phyloP scores from a whole-genome alignment of 2,113 vertebrate genomes.

The Symphodus melops region DNA sequence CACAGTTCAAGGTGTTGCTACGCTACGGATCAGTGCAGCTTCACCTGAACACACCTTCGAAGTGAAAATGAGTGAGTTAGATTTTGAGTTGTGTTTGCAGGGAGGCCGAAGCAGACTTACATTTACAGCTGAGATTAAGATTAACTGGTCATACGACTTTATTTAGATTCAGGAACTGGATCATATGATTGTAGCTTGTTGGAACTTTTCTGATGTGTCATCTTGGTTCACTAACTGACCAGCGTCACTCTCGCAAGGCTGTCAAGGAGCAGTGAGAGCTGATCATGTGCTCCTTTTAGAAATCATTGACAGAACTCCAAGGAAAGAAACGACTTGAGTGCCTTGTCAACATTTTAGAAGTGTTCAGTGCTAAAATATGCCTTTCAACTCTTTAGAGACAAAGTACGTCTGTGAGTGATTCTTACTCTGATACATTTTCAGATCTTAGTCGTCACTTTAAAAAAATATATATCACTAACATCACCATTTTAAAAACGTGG shows the following conservation, averaged over 20 bases:
- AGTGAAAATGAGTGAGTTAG: neutral
- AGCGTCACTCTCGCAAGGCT: neutral
- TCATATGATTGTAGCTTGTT: slow-evolving; percentile 6
- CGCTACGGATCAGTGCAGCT: neutral
- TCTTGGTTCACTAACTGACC: neutral
- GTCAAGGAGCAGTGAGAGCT: neutral
- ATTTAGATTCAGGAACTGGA: slow-evolving; percentile 32
- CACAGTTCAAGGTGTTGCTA: neutral
- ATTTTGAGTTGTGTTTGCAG: neutral
- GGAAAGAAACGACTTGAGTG: slow-evolving; percentile 1
- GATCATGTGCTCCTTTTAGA: slow-evolving; percentile 23
- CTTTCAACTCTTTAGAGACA: neutral
- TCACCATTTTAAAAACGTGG: neutral
- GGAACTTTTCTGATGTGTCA: neutral
- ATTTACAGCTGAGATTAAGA: neutral
- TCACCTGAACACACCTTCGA: neutral
- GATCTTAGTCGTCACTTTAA: no score
- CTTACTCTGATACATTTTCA: neutral
- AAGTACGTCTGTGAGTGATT: neutral
- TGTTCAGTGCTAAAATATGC: neutral
- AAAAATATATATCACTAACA: no score
- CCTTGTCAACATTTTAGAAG: slow-evolving; percentile 14
- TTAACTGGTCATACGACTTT: slow-evolving; percentile 2
- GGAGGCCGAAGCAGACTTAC: neutral
- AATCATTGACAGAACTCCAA: slow-evolving; percentile 9